Base-by-base conservation (phyloP, 2,888 invertebrate species). In the Phortica okadai region DNA sequence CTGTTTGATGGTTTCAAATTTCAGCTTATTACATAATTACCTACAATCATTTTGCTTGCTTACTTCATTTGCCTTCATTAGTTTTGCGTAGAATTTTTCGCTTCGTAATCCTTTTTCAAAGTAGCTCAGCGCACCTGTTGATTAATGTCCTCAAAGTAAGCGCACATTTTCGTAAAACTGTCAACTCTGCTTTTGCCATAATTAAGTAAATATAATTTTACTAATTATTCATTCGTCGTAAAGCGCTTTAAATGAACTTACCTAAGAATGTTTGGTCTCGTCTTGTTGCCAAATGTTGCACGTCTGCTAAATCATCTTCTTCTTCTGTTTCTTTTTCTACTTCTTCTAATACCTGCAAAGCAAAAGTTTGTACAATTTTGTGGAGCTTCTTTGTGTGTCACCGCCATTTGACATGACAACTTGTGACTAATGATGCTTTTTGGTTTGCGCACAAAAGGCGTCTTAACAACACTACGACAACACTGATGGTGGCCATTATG, bases 391-490 rank as follows among this genome's bases (percentile, higher is more conserved):
- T 50, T 14, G 8, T 50, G 50, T 11, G 8, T 50, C 14, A 14
- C 50, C 50, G 50, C 14, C 50, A 50, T 66, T 42, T 70, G 54
- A 14, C 70, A 70, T 70, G 50, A 54, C 50, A 70, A 54, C 54
- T 70, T 70, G 21, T 56, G 70, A 72, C 56, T 72, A 72, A 72
- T 72, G 70, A 72, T 56, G 70, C 41, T 33, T 56, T 54, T 59
- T 56, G n/a, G 56, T 56, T 56, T 56, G 56, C 4, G 33, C 33
- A 33, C 33, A 33, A 33, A 33, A 33, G 33, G 33, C 33, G 33
- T 33, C 33, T 33, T 4, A 4, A 33, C 33, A 33, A 33, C 33
- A 33, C 33, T 33, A 33, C 33, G 4, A 33, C 33, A 33, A 33
- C 33, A 33, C 4, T 33, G 33, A 33, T 33, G 33, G 33, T 33